Evolutionary conservation across 2,113 vertebrate species (phyloP).

Genomic region (Silurus meridionalis): DNA sequence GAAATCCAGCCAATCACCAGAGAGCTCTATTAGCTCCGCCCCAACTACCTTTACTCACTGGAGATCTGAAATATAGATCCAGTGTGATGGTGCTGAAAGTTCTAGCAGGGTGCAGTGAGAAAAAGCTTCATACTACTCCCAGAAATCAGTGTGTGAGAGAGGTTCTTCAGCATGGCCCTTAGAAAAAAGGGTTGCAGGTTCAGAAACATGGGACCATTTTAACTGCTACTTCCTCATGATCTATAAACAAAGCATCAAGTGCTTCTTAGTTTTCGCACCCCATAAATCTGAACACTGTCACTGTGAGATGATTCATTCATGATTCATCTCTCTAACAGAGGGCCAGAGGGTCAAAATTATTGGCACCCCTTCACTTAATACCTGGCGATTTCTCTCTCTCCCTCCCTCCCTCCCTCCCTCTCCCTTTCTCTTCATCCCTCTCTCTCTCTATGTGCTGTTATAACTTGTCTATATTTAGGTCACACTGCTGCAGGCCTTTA

Average conservation of each 20-base stretch:
- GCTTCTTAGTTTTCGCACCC: background rate
- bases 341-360: background rate
- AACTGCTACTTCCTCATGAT: background rate
- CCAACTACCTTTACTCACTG: background rate
- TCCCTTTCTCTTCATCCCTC: background rate
- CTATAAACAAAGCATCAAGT: background rate
- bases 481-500: background rate
- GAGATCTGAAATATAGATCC: background rate
- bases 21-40: background rate
- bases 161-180: background rate
- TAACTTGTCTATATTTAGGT: slow-evolving; percentile 17
- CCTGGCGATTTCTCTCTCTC: too few relatives aligned
- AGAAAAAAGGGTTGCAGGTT: background rate
- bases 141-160: background rate
- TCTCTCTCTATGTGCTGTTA: background rate
- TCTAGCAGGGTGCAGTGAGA: background rate
- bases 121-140: background rate
- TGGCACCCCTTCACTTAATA: background rate
- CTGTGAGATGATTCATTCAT: background rate
- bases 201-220: background rate
- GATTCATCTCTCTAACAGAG: background rate
- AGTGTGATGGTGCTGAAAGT: background rate
- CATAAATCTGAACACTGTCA: background rate
- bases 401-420: too few relatives aligned
- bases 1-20: background rate